Percentiles rank a stretch among this genome's conserved stretches.
phyloP scores from a whole-genome alignment of 2,113 vertebrate genomes.

The Gavialis gangeticus region DNA sequence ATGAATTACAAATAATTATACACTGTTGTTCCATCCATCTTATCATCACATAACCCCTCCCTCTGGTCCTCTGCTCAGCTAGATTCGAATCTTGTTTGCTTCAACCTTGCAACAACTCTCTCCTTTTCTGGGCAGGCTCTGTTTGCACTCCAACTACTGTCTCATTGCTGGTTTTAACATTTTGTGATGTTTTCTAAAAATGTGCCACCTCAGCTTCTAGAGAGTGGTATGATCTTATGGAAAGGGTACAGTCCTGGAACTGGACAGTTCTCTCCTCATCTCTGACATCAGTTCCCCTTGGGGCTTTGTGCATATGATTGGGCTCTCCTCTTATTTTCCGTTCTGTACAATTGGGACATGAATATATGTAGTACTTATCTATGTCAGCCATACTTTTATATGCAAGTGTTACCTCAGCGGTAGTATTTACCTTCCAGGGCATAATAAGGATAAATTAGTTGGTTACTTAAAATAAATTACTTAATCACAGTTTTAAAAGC shows the following conservation, averaged over 20 bases:
- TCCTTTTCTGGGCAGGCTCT: not conserved
- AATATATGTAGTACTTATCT: not conserved
- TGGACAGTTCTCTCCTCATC: not conserved
- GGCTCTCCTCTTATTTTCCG: not conserved
- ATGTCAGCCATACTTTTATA: not conserved
- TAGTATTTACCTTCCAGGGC: not conserved
- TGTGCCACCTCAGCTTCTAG: not conserved
- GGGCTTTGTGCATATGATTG: not conserved
- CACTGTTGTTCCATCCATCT: not conserved
- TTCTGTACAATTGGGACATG: not conserved
- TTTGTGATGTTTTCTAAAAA: not conserved
- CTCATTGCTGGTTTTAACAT: not conserved
- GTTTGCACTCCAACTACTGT: not conserved
- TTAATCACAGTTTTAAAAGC: not conserved
- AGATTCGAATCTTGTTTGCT: not conserved
- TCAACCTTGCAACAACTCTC: not conserved
- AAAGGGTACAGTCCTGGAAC: not conserved
- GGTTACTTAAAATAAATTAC: not conserved
- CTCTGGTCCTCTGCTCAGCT: not conserved
- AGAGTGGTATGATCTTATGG: not conserved
- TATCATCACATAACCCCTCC: not conserved
- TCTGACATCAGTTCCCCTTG: not conserved
- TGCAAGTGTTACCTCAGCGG: not conserved
- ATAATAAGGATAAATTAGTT: not conserved
- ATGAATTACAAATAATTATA: not conserved